Conservation (phyloP, 92 coral and sea anemone genomes). For the Paramuricea clavata region DNA sequence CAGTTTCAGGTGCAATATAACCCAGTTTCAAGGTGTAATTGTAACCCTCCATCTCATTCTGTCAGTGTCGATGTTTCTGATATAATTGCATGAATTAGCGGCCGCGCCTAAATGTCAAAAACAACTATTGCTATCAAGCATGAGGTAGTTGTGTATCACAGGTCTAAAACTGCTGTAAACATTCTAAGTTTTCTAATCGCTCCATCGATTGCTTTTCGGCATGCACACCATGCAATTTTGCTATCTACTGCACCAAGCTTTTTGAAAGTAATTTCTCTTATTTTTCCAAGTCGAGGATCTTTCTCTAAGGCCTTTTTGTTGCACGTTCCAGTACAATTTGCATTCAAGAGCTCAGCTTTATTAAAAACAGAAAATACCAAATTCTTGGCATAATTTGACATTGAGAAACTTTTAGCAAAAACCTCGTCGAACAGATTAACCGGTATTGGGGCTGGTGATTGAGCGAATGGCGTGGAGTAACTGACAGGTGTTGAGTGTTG, state of each 20-base stretch:
- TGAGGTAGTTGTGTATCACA: too few relatives aligned
- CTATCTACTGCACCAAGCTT: neutral
- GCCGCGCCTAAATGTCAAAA: too few relatives aligned
- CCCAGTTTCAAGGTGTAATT: too few relatives aligned
- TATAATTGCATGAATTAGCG: too few relatives aligned
- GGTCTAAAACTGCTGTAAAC: neutral
- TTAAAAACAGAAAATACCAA: neutral
- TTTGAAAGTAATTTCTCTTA: neutral
- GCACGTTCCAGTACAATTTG: neutral
- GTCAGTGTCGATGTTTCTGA: too few relatives aligned
- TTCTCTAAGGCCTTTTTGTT: neutral
- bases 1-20: too few relatives aligned
- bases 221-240: neutral
- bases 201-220: conserved; percentile 4
- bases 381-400: neutral
- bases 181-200: neutral
- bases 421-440: too few relatives aligned
- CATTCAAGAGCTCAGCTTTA: neutral
- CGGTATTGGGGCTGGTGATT: too few relatives aligned
- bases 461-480: too few relatives aligned
- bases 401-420: neutral
- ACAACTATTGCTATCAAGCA: too few relatives aligned
- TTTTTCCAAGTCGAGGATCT: neutral
- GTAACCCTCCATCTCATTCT: too few relatives aligned
- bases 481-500: too few relatives aligned